phyloP scores from a whole-genome alignment of 2,888 invertebrate genomes.

The Eulithis prunata region DNA sequence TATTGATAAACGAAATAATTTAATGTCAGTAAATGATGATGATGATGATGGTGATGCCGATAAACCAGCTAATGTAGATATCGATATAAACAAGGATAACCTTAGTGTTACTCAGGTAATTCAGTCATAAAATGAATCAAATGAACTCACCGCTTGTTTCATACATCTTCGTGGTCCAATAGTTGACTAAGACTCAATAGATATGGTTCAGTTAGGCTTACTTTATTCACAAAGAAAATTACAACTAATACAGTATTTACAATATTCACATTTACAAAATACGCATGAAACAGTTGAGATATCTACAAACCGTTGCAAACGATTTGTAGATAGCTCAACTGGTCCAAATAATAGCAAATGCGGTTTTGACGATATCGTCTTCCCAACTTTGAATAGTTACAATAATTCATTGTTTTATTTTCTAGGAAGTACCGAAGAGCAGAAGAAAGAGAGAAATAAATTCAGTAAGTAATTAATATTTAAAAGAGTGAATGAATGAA shows the following conservation, averaged over 20 bases:
- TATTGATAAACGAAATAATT: background rate
- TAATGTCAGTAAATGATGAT: background rate
- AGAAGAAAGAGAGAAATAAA: constrained; percentile 23
- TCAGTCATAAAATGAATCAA: too few relatives aligned
- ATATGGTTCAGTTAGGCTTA: background rate
- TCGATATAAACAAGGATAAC: background rate
- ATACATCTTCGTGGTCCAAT: background rate
- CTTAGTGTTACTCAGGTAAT: background rate
- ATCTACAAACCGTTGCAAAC: too few relatives aligned
- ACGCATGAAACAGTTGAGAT: too few relatives aligned
- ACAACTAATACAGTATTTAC: too few relatives aligned
- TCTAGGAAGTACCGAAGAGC: constrained; percentile 6
- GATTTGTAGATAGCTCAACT: too few relatives aligned
- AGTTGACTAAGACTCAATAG: background rate
- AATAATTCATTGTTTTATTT: constrained; percentile 1
- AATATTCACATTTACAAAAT: too few relatives aligned
- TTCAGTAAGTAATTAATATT: constrained; percentile 8
- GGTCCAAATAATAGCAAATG: too few relatives aligned
- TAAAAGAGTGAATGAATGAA: too few relatives aligned
- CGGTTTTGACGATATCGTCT: too few relatives aligned
- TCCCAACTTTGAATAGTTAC: too few relatives aligned
- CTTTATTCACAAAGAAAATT: too few relatives aligned
- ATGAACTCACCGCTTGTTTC: background rate
- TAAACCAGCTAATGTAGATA: background rate
- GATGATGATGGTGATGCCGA: background rate